phyloP scores from a whole-genome alignment of 2,797 vertebrate genomes.

The Cyprinella venusta region DNA sequence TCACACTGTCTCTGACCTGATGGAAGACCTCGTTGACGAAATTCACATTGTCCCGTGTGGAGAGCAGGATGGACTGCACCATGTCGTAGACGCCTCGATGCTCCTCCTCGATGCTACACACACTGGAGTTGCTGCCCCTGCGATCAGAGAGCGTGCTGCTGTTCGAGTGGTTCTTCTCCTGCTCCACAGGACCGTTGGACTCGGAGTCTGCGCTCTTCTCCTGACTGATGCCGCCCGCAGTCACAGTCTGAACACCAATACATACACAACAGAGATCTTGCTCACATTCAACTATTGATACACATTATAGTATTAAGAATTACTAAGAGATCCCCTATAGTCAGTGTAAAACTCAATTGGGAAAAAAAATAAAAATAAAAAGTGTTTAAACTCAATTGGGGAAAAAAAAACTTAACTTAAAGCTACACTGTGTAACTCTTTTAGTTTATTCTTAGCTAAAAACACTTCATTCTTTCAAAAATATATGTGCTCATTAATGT shows the following conservation, averaged over 20 bases:
- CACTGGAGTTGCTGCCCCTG: slow-evolving; percentile 88
- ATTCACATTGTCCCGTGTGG: slow-evolving; percentile 94
- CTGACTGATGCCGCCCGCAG: slow-evolving; percentile 82
- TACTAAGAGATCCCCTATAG: background rate
- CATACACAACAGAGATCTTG: background rate
- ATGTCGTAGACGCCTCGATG: slow-evolving; percentile 90
- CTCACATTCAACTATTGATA: background rate
- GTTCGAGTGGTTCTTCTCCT: slow-evolving; percentile 88
- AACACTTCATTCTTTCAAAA: no score
- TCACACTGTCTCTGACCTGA: slow-evolving; percentile 79
- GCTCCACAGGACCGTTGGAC: slow-evolving; percentile 71
- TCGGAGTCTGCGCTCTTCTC: slow-evolving; percentile 84
- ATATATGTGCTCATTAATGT: no score
- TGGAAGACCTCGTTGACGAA: slow-evolving; percentile 99
- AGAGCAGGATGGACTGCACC: slow-evolving; percentile 93
- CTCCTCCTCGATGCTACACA: slow-evolving; percentile 96
- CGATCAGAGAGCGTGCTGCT: slow-evolving; percentile 91
- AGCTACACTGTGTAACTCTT: no score
- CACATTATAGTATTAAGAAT: background rate
- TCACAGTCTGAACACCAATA: slow-evolving; percentile 77
- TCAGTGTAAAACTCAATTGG: background rate
- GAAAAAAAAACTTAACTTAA: no score
- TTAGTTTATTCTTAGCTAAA: no score
- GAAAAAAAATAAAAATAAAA: no score
- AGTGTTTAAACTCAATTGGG: no score